Evolutionary conservation across 2,888 invertebrate species (phyloP).

Genomic region (Caenorhabditis imperialis): DNA sequence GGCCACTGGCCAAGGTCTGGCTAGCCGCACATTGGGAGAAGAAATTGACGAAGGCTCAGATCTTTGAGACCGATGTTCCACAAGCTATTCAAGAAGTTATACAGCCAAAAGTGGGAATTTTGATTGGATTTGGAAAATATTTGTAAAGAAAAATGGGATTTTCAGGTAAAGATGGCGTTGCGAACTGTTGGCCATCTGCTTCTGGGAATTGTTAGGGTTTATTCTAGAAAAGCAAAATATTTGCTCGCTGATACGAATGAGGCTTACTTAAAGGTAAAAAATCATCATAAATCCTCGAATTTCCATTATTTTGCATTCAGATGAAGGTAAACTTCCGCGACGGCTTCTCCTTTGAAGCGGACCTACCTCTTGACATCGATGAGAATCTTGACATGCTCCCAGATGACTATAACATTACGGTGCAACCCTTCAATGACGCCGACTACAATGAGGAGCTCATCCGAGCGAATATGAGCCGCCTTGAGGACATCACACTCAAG

Average conservation of each 20-base stretch:
- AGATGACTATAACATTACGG: conserved; percentile 41
- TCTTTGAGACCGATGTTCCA: conserved; percentile 98
- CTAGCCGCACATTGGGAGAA: conserved; percentile 99
- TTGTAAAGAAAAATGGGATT: not conserved
- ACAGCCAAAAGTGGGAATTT: conserved; percentile 87
- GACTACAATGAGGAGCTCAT: conserved; percentile 39
- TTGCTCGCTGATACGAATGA: conserved; percentile 98
- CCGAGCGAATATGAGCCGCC: conserved; percentile 42
- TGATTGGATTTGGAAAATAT: not conserved
- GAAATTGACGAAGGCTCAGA: conserved; percentile 98
- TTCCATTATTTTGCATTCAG: conserved; percentile 6
- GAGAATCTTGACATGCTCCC: conserved; percentile 8
- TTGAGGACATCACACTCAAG: conserved; percentile 52
- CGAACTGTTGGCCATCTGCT: conserved; percentile 97
- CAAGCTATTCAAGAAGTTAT: conserved; percentile 98
- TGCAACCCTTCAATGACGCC: conserved; percentile 40
- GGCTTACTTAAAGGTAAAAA: conserved; percentile 98
- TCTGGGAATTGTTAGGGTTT: conserved; percentile 97
- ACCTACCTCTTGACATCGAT: conserved; percentile 14
- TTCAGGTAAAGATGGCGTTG: conserved; percentile 93
- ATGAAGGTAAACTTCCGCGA: conserved; percentile 52
- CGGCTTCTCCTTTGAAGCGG: conserved; percentile 35
- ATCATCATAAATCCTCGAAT: conserved; percentile 87
- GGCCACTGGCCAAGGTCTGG: conserved; percentile 99
- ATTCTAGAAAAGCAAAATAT: conserved; percentile 97